A percentile compares a stretch with the other conserved stretches of the same genome.
Conservation (phyloP, 2,888 invertebrate genomes). For the Pristionchus maxplancki region DNA sequence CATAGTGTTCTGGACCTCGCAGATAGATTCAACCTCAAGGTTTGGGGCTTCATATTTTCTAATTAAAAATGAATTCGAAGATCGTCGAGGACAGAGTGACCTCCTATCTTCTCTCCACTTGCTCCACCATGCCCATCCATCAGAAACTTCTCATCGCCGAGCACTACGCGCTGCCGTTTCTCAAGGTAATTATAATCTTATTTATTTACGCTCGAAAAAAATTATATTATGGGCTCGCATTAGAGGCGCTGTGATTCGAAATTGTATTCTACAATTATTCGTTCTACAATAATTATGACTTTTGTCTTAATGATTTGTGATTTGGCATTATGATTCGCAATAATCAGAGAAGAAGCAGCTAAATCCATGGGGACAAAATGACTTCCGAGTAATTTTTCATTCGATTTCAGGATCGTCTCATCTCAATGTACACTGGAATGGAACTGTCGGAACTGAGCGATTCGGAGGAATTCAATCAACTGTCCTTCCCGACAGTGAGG, state of each 20-base stretch:
- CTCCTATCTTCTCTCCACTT: background rate
- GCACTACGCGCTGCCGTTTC: background rate
- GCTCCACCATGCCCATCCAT: background rate
- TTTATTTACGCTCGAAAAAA: no score
- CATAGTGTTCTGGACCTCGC: background rate
- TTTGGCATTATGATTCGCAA: no score
- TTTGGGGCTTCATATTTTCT: background rate
- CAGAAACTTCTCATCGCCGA: background rate
- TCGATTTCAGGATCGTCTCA: background rate
- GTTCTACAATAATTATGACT: no score
- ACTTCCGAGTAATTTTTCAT: no score
- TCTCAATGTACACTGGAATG: background rate
- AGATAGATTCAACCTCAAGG: background rate
- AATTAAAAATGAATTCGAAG: background rate
- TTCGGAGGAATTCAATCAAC: background rate
- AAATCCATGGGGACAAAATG: no score
- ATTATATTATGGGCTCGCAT: no score
- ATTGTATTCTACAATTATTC: no score
- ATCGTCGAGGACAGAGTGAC: background rate
- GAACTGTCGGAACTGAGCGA: background rate
- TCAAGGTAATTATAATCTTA: background rate
- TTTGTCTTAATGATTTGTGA: no score
- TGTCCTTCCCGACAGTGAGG: background rate
- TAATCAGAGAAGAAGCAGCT: no score
- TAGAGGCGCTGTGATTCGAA: no score